Evolutionary conservation across 2,113 vertebrate species (phyloP).

Genomic region (Capricornis sumatraensis): DNA sequence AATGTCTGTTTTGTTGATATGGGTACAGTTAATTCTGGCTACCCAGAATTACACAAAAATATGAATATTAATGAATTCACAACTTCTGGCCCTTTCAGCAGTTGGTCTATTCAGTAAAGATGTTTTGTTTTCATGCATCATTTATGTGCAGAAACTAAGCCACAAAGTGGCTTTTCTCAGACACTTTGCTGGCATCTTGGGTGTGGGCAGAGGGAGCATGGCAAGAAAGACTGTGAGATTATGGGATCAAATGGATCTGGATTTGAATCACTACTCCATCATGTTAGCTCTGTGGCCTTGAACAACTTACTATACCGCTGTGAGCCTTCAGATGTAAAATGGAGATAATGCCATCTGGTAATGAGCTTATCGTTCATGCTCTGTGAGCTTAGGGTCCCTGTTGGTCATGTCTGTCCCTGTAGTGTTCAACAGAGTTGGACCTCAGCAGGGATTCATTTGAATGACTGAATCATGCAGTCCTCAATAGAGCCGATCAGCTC

Average conservation of each 20-base stretch:
- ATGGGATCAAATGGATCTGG: background rate
- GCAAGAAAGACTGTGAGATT: background rate
- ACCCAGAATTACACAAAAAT: background rate
- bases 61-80: background rate
- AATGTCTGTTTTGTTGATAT: background rate
- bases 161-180: background rate
- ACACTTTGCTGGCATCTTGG: background rate
- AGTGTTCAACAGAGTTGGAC: background rate
- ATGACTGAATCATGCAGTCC: background rate
- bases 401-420: background rate
- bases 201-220: background rate
- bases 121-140: slow-evolving; percentile 17
- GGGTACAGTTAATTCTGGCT: background rate
- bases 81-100: background rate
- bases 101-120: background rate
- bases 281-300: background rate
- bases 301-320: background rate
- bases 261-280: background rate
- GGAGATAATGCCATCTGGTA: background rate
- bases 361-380: background rate
- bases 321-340: background rate
- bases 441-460: background rate
- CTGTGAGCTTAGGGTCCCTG: background rate
- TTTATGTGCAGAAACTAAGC: background rate
- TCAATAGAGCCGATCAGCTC: background rate